phyloP scores from a whole-genome alignment of 1,140 invertebrate species.

The Brachionus rubens region DNA sequence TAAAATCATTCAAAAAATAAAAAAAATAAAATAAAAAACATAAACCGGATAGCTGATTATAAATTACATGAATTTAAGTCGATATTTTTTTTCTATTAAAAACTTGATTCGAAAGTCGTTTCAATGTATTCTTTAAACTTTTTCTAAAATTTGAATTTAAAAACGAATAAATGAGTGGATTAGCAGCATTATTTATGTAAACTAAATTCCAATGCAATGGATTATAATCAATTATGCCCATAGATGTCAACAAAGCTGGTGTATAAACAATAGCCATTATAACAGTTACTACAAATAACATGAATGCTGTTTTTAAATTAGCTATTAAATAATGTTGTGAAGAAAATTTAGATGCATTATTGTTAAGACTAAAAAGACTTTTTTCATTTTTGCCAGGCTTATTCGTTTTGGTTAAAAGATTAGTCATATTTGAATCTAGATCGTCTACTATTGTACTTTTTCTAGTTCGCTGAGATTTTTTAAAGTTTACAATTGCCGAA shows the following conservation, averaged over 20 bases:
- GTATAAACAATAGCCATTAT: constrained; percentile 37
- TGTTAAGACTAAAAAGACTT: neutral
- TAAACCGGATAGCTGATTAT: neutral
- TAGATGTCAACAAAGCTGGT: constrained; percentile 28
- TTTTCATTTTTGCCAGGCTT: neutral
- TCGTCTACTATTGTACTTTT: constrained; percentile 14
- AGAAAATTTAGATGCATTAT: neutral
- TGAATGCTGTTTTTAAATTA: constrained; percentile 39
- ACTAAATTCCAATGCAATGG: constrained; percentile 42
- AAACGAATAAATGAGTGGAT: constrained; percentile 45
- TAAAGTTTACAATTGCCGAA: neutral
- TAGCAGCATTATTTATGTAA: constrained; percentile 45
- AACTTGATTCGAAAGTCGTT: neutral
- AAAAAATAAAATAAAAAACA: neutral
- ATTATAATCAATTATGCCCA: constrained; percentile 26
- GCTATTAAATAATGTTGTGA: neutral
- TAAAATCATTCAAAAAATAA: neutral
- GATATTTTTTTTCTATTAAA: constrained; percentile 5
- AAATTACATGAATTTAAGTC: neutral
- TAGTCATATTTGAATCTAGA: neutral
- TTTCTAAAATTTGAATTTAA: constrained; percentile 45
- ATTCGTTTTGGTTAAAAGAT: neutral
- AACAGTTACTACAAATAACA: constrained; percentile 42
- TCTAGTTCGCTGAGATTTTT: neutral
- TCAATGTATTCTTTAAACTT: neutral